Percentiles rank a stretch among this genome's conserved stretches.
Conservation (phyloP, 2,797 vertebrate species). For the Rhynchonycteris naso region DNA sequence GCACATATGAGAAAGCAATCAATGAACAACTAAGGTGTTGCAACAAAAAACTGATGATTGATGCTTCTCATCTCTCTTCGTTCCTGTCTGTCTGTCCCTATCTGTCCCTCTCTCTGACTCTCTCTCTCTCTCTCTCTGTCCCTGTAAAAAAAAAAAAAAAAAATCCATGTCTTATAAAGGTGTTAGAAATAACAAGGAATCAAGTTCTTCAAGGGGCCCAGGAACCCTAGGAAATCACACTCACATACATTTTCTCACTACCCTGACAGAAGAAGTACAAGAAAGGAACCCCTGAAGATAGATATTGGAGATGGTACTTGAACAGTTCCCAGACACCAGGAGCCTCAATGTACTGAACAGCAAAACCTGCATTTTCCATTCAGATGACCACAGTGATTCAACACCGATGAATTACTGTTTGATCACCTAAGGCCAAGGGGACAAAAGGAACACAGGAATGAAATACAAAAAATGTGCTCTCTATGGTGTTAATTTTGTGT, state of each 20-base stretch:
- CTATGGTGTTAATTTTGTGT: not conserved
- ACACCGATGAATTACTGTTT: slow-evolving; percentile 53
- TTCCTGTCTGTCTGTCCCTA: too few species aligned
- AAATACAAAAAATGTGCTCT: slow-evolving; percentile 32
- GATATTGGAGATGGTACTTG: not conserved
- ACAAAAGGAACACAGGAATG: not conserved
- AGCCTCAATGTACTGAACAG: not conserved
- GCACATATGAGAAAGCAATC: too few species aligned
- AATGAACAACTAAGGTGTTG: too few species aligned
- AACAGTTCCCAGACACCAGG: not conserved
- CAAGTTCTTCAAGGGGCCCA: not conserved
- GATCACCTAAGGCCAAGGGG: slow-evolving; percentile 34
- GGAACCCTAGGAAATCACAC: slow-evolving; percentile 8
- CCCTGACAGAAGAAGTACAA: not conserved
- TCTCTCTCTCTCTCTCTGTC: too few species aligned
- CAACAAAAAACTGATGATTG: too few species aligned
- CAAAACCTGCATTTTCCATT: not conserved
- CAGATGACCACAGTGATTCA: not conserved
- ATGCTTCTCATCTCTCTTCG: too few species aligned
- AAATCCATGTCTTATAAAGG: not conserved
- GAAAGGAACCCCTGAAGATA: not conserved
- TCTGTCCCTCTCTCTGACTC: too few species aligned
- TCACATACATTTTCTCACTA: not conserved
- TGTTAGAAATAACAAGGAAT: slow-evolving; percentile 24
- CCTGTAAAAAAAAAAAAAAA: not conserved